Conservation (phyloP, 2,797 vertebrate genomes). For the Hapalemur alaotrensis region DNA sequence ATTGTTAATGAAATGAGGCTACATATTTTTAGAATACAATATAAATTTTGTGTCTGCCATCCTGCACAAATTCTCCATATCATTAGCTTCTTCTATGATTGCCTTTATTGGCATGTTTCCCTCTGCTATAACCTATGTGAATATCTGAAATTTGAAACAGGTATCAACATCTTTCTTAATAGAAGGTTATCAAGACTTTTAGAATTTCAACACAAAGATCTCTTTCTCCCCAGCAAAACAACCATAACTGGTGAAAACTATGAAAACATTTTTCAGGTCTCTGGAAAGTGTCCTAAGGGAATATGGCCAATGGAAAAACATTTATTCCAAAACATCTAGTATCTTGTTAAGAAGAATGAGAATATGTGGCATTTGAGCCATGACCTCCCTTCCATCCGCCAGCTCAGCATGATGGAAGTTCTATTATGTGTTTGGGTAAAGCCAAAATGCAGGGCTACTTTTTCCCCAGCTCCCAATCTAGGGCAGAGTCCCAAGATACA, state of each 20-base stretch:
- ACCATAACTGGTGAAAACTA: not conserved
- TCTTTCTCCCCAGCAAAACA: slow-evolving; percentile 18
- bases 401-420: not conserved
- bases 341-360: not conserved
- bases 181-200: not conserved
- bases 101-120: not conserved
- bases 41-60: not conserved
- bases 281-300: not conserved
- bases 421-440: not conserved
- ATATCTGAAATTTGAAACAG: slow-evolving; percentile 10
- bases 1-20: slow-evolving; percentile 58
- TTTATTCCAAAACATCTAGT: not conserved
- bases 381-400: not conserved
- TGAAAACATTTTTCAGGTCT: not conserved
- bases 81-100: slow-evolving; percentile 32
- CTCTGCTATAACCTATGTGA: not conserved
- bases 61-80: not conserved
- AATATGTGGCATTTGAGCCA: not conserved
- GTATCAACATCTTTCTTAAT: not conserved
- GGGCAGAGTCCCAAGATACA: not conserved
- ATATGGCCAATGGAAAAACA: not conserved
- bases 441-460: not conserved
- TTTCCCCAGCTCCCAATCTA: not conserved
- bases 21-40: slow-evolving; percentile 55
- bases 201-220: not conserved